A percentile compares a stretch with the other conserved stretches of the same genome.
Evolutionary conservation across 2,797 vertebrate species (phyloP).

Genomic region (Sebastes glaucus): DNA sequence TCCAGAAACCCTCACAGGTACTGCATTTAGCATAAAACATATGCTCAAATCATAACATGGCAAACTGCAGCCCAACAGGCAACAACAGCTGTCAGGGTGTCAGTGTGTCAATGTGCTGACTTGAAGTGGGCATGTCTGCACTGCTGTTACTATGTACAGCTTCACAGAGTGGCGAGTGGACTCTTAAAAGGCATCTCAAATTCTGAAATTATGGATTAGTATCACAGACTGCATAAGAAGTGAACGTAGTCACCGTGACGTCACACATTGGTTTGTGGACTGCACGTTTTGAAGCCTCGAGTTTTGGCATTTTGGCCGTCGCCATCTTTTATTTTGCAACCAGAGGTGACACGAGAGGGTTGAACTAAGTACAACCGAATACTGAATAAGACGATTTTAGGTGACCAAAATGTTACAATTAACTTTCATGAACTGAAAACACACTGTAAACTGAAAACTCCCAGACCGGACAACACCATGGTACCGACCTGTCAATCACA

Average conservation of each 20-base stretch:
- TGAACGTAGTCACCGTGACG: too few relatives aligned
- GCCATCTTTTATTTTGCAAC: not conserved
- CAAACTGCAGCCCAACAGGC: too few relatives aligned
- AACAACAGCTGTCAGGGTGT: too few relatives aligned
- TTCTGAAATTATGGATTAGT: not conserved
- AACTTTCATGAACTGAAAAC: not conserved
- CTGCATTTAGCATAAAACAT: too few relatives aligned
- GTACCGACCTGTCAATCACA: too few relatives aligned
- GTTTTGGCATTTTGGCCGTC: not conserved
- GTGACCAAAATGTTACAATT: not conserved
- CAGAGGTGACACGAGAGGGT: not conserved
- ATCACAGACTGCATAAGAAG: too few relatives aligned
- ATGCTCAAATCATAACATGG: too few relatives aligned
- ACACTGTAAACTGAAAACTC: not conserved
- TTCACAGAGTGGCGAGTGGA: not conserved
- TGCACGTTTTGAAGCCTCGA: not conserved
- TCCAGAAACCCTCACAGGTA: too few relatives aligned
- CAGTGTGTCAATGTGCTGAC: too few relatives aligned
- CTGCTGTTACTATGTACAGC: not conserved
- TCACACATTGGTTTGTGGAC: not conserved
- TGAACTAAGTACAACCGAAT: rapidly evolving
- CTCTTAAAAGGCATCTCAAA: not conserved
- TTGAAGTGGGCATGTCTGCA: too few relatives aligned
- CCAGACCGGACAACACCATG: too few relatives aligned
- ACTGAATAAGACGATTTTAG: not conserved